A percentile compares a stretch with the other conserved stretches of the same genome.
Evolutionary conservation across 2,797 vertebrate species (phyloP).

Genomic region (Typhlichthys eigenmanni): DNA sequence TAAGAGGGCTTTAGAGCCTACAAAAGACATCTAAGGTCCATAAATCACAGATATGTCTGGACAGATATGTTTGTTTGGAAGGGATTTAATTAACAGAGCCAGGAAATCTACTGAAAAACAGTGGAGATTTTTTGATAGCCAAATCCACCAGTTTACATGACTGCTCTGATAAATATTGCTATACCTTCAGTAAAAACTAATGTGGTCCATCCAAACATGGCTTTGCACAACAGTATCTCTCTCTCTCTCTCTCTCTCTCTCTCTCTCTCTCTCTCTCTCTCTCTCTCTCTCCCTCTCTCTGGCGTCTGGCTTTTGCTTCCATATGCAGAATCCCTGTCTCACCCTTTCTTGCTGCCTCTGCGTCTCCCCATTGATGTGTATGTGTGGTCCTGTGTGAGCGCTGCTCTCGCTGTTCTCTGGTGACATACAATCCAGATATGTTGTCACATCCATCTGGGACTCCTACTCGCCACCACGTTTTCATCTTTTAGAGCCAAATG

Average conservation of each 20-base stretch:
- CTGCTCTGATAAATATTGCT: no score
- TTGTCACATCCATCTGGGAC: conserved; percentile 31
- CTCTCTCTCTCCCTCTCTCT: neutral
- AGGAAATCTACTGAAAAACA: no score
- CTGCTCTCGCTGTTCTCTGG: conserved; percentile 22
- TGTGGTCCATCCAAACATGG: no score
- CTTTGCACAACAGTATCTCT: neutral
- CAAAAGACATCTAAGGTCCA: no score
- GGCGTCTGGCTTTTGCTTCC: neutral
- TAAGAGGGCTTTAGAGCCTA: no score
- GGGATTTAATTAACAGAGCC: no score
- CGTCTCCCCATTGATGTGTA: neutral
- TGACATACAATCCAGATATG: conserved; percentile 23
- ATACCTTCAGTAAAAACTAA: no score
- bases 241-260: conserved; percentile 2
- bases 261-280: conserved; percentile 3
- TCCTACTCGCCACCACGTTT: conserved; percentile 21
- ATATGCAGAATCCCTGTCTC: neutral
- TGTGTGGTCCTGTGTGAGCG: conserved; percentile 22
- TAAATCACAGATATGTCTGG: no score
- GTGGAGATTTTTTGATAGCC: no score
- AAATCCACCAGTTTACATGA: no score
- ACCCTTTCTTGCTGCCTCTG: neutral
- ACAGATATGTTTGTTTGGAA: no score
- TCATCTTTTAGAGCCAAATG: conserved; percentile 35